Evolutionary conservation across 1,140 invertebrate species (phyloP), one percentile per base, ranked within the genome.

Genomic region (Lutraria rhynchaena): DNA sequence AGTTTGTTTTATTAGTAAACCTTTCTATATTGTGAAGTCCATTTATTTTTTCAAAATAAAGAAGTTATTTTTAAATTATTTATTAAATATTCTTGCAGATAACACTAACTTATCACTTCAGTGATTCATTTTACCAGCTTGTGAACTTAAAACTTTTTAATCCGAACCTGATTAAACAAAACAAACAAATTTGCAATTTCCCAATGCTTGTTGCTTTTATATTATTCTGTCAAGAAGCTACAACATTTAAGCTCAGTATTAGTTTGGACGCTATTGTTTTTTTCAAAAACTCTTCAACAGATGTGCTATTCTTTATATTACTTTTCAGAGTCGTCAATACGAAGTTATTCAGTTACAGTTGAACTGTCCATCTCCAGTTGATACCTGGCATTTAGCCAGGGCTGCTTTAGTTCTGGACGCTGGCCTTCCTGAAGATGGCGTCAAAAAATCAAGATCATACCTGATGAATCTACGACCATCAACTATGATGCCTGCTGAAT

Each of bases 351-450:
- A 65, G 5, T 63, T 90, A 24, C 85, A 88, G 22, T 58, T 90
- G 15, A 85, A 86, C 67, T 87, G 87, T 81, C 71, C 86, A 35
- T 41, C 73, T 9, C 86, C 88, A 15, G 80, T 81, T 11, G 85
- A 88, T 13, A 83, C 84, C 15, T 91, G 90, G 90, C 83, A 73
- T 5, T 69, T 89, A 37, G 61, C 84, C 3, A 84, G 87, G 55
- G 83, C 87, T 11, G 90, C 90, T 41, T 69, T 91, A n/a, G 85
- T 91, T 17, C 82, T 91, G 27, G 90, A 91, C 82, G 76, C 86
- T 84, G 90, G 89, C 53, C 61, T 89, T 11, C 89, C 87, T 58
- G 88, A 89, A 33, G 89, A 88, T 83, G 87, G 83, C 17, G 83
- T 85, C 51, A 89, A 88, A 75, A 90, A 90, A 49, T 90, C 89